Conservation (phyloP, 2,888 invertebrate genomes). For the Deroplatys truncata region DNA sequence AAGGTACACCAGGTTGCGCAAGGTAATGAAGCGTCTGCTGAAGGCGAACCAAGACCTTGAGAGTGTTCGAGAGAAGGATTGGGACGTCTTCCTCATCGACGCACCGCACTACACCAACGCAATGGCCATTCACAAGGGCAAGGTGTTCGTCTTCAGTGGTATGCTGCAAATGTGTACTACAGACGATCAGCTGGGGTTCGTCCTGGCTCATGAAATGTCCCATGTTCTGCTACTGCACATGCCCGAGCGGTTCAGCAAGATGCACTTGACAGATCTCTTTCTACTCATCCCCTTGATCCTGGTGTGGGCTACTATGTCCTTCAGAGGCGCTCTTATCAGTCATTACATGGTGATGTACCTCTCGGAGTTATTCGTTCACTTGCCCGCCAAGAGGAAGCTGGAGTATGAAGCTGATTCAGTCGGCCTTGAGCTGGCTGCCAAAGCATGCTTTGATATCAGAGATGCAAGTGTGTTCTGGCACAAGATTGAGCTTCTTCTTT, state of each 20-base stretch:
- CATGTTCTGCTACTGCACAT: constrained; percentile 54
- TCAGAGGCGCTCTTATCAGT: constrained; percentile 47
- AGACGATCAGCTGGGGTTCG: constrained; percentile 53
- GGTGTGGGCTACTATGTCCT: constrained; percentile 54
- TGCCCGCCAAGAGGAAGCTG: constrained; percentile 52
- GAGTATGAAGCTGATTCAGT: constrained; percentile 58
- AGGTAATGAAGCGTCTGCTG: too few relatives aligned
- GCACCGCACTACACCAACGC: too few relatives aligned
- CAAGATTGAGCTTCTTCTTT: too few relatives aligned
- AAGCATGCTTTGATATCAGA: constrained; percentile 36
- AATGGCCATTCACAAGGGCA: constrained; percentile 47
- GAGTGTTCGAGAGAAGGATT: too few relatives aligned
- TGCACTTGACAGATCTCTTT: constrained; percentile 44
- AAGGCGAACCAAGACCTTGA: too few relatives aligned
- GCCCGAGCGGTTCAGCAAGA: constrained; percentile 48
- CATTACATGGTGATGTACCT: constrained; percentile 47
- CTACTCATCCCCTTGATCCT: constrained; percentile 43
- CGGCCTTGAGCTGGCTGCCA: constrained; percentile 53
- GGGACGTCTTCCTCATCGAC: too few relatives aligned
- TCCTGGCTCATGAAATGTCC: constrained; percentile 58
- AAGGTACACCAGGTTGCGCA: too few relatives aligned
- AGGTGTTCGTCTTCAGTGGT: constrained; percentile 55
- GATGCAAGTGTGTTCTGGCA: too few relatives aligned
- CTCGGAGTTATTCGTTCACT: constrained; percentile 44
- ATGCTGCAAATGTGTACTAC: constrained; percentile 47